Evolutionary conservation across 2,797 vertebrate species (phyloP), one percentile per base, ranked within the genome.

Genomic region (Takifugu rubripes): DNA sequence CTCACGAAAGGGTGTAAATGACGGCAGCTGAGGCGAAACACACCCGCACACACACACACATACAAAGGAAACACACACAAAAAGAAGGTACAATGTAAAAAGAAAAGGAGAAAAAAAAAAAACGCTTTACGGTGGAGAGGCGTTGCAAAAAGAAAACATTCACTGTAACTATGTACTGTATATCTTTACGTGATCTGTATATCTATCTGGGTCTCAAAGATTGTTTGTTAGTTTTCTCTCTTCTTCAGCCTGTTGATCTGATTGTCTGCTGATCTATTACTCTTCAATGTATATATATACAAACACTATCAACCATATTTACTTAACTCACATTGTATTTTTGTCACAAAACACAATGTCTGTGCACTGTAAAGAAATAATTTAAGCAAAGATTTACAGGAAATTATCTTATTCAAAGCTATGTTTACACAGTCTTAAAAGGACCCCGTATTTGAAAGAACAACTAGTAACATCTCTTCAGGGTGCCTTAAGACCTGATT

Each of bases 401-500:
- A 88, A 86, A 89, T 81, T 75, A 90, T 89, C 87, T 83, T 85
- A 88, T 88, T 89, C 84, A 88, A 88, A 87, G 80, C 84, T 88
- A 87, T 89, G 89, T 90, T 90, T 88, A 90, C 87, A 87, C 82
- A 82, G 84, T 89, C 84, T 88, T 83, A 70, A 84, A 78, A 81
- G 86, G 83, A 88, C 72, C 85, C 88, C 70, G 15, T 71, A 67
- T 84, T 80, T 83, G 77, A 87, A 88, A 79, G 70, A 87, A 75
- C 83, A 84, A 76, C 79, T 78, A 85, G 84, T 84, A 88, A 87
- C 86, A 90, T 88, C 86, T 89, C 75, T 82, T 88, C 84, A 82
- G 88, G 90, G 93, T 92, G 92, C 92, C 92, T 94, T 93, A 92
- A 93, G 88, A 85, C 90, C 92, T 92, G 88, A 93, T 87, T 83